Conservation (phyloP, 2,888 invertebrate genomes). For the Trichogramma dendrolimi region DNA sequence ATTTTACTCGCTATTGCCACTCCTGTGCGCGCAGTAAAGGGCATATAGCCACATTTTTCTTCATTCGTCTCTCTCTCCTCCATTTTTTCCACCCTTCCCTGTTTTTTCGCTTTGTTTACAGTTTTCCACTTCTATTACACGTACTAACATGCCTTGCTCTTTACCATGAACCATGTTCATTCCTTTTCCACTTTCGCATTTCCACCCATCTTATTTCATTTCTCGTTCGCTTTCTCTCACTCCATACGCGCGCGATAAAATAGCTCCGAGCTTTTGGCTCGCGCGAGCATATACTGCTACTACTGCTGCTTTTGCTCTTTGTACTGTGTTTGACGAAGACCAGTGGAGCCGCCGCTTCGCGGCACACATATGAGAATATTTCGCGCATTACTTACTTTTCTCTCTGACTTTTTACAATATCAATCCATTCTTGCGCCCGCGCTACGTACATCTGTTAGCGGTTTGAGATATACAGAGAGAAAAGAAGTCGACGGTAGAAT, state of each 20-base stretch:
- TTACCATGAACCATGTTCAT: no score
- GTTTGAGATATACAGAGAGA: no score
- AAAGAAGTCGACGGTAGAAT: no score
- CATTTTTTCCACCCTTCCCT: not conserved
- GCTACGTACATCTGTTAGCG: no score
- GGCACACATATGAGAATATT: no score
- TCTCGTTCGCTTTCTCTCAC: constrained; percentile 1
- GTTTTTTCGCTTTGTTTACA: no score
- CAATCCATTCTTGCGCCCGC: no score
- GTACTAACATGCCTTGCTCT: not conserved
- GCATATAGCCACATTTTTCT: not conserved
- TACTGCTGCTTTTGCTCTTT: constrained; percentile 15
- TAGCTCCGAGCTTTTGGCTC: constrained; percentile 12
- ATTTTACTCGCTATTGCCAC: not conserved
- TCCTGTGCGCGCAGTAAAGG: not conserved
- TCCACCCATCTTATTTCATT: constrained; percentile 12
- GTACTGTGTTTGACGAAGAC: not conserved
- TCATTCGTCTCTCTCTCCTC: not conserved
- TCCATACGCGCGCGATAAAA: constrained; percentile 5
- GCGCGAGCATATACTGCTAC: not conserved
- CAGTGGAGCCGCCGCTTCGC: no score
- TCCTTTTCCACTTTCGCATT: not conserved
- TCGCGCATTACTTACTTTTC: no score
- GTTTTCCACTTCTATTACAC: not conserved
- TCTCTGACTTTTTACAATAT: no score